Base-by-base conservation (phyloP, 2,113 vertebrate species). In the Macaca fascicularis region DNA sequence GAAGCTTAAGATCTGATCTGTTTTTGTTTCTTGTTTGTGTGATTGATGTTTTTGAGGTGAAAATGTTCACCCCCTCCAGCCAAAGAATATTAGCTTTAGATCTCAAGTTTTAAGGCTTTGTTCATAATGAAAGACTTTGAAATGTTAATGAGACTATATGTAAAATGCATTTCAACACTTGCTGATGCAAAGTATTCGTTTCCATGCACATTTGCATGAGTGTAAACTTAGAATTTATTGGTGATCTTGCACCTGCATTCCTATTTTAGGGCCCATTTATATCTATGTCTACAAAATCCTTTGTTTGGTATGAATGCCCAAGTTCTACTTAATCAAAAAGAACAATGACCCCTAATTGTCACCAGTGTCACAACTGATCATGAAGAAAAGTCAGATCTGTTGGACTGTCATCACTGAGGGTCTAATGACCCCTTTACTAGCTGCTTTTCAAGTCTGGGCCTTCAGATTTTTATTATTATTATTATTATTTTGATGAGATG, bases 121-220 rank as follows among this genome's bases (percentile, higher is more conserved):
- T 95, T 93, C 78, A 80, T 90, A 84, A 78, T 25, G 93, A 93
- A 95, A 94, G 81, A 38, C 95, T 98, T 97, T 98, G 95, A 98
- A 96, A 97, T 98, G 95, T 96, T 98, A 96, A 95, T 96, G 97
- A 95, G 95, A 95, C 95, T 96, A 27, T 96, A 97, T 94, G 96
- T 94, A 97, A 96, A 97, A 80, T 12, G 76, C 89, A 92, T 93
- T 52, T 89, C 27, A 43, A 57, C 81, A 74, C 67, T 94, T 97
- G 96, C 96, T 96, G 97, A 98, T 89, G 94, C 96, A 75, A 93
- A 84, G 78, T 84, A 61, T 96, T 97, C 90, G 70, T 97, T 93
- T 89, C 64, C 57, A 61, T 90, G 92, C 82, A 89, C 59, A 97
- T 96, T 97, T 95, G 94, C 90, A 72, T 96, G 84, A 89, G 40